phyloP scores from a whole-genome alignment of 2,888 invertebrate genomes.

The Phengaris arion region DNA sequence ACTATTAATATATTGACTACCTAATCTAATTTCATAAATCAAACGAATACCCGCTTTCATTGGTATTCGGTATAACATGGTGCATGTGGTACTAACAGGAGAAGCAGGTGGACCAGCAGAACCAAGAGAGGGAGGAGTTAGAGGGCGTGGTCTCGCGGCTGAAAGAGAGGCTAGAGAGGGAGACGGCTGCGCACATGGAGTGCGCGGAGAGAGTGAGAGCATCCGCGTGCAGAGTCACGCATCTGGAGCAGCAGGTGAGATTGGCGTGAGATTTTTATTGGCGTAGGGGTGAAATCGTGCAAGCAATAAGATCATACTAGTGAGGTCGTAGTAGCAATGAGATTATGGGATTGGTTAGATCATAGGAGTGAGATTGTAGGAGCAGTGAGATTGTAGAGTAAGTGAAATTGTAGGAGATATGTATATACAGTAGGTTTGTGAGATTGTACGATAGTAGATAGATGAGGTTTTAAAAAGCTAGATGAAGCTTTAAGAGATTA shows the following conservation, averaged over 20 bases:
- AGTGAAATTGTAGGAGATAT: no score
- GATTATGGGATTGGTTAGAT: background rate
- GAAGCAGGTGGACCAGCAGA: conserved; percentile 92
- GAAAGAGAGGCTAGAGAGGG: conserved; percentile 93
- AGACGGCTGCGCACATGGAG: conserved; percentile 92
- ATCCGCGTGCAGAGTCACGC: conserved; percentile 78
- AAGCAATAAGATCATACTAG: no score
- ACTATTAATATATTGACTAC: no score
- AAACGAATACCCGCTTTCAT: conserved; percentile 28
- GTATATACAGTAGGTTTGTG: no score
- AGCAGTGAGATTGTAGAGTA: background rate
- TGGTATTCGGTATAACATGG: conserved; percentile 37
- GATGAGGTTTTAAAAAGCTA: no score
- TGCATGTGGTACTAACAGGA: conserved; percentile 76
- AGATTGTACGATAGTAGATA: no score
- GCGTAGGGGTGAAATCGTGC: background rate
- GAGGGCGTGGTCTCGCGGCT: conserved; percentile 89
- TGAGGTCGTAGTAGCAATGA: no score
- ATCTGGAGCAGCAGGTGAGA: conserved; percentile 79
- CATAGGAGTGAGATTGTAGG: background rate
- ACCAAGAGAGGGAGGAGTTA: conserved; percentile 95
- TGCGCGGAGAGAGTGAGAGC: conserved; percentile 85
- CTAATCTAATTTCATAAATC: no score
- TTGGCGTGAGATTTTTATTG: background rate
- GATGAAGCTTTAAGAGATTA: no score